Percentiles rank a stretch among this genome's conserved stretches.
phyloP scores from a whole-genome alignment of 2,113 vertebrate genomes.

The Ceyx margarethae region DNA sequence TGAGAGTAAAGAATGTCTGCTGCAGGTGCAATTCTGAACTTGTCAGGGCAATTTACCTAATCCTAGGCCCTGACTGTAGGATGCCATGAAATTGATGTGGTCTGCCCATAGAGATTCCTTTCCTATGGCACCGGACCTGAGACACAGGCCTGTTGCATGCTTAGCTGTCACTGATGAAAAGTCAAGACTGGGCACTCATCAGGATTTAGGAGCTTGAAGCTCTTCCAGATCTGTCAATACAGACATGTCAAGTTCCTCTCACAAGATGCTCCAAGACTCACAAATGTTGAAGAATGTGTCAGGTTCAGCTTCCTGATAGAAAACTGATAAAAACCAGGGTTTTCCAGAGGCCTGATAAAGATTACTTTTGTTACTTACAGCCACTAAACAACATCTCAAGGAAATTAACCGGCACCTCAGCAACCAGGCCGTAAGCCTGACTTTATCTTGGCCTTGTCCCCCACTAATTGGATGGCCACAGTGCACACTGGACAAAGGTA shows the following conservation, averaged over 20 bases:
- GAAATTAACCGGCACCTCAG: too few species aligned
- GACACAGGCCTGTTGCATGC: neutral
- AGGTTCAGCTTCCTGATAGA: neutral
- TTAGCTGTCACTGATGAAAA: neutral
- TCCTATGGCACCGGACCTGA: neutral
- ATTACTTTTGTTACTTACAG: too few species aligned
- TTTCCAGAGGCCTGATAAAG: too few species aligned
- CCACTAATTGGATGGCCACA: neutral
- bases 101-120: accelerated
- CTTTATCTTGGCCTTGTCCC: too few species aligned
- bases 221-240: neutral
- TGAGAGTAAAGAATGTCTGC: neutral
- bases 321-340: neutral
- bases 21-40: neutral
- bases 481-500: neutral
- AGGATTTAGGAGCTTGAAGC: neutral
- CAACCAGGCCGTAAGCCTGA: too few species aligned
- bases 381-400: too few species aligned
- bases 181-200: neutral
- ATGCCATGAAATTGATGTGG: accelerated
- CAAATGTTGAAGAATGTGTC: neutral
- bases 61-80: neutral
- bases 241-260: neutral
- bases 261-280: neutral
- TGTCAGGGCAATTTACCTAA: neutral